Percentiles rank a stretch among this genome's conserved stretches.
Conservation (phyloP, 2,888 invertebrate species). For the Lasioglossum villosulum region DNA sequence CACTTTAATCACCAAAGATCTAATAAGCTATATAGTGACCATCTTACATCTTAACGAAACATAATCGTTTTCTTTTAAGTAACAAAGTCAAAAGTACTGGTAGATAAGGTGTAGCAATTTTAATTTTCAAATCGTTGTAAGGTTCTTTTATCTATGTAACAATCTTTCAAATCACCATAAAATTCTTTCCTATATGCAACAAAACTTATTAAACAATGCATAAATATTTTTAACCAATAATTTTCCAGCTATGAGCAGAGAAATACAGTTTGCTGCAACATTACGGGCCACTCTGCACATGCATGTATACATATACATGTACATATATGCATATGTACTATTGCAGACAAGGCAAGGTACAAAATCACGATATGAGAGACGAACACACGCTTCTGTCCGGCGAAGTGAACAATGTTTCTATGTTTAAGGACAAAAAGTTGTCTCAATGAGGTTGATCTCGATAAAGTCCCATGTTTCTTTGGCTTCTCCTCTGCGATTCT, state of each 20-base stretch:
- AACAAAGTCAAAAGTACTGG: neutral
- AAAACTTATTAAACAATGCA: neutral
- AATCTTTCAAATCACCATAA: neutral
- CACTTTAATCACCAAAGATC: neutral
- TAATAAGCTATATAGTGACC: neutral
- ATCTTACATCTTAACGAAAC: neutral
- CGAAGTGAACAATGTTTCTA: slow-evolving; percentile 47
- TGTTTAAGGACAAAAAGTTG: slow-evolving; percentile 39
- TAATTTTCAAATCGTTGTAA: neutral
- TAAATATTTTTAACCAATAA: neutral
- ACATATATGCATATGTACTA: slow-evolving; percentile 42
- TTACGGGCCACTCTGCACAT: slow-evolving; percentile 37
- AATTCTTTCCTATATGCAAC: neutral
- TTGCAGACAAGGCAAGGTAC: slow-evolving; percentile 50
- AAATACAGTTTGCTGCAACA: slow-evolving; percentile 22
- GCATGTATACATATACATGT: slow-evolving; percentile 35
- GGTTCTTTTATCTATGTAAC: neutral
- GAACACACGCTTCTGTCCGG: slow-evolving; percentile 41
- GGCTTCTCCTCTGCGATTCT: slow-evolving; percentile 20
- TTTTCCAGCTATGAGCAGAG: neutral
- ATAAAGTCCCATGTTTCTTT: slow-evolving; percentile 33
- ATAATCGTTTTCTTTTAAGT: neutral
- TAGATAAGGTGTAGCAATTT: neutral
- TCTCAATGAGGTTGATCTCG: slow-evolving; percentile 40
- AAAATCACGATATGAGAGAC: slow-evolving; percentile 56